phyloP scores from a whole-genome alignment of 2,113 vertebrate species.

The Paraplagusia blochii region DNA sequence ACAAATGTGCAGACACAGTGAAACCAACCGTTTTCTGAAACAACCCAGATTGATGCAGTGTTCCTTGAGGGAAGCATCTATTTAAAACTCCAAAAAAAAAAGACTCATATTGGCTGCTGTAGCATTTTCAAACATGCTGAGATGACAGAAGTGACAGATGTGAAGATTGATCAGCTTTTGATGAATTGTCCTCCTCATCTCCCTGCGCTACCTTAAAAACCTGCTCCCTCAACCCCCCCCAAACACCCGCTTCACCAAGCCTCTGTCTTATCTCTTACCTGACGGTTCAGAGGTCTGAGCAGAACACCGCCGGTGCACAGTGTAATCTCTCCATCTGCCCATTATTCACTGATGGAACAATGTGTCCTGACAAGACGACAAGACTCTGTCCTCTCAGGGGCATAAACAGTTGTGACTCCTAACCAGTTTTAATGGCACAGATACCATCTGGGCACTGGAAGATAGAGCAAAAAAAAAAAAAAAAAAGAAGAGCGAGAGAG shows the following conservation, averaged over 20 bases:
- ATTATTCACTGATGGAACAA: conserved; percentile 59
- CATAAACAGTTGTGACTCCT: conserved; percentile 58
- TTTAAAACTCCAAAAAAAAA: conserved; percentile 3
- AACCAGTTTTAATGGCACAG: conserved; percentile 64
- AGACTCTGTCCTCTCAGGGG: conserved; percentile 48
- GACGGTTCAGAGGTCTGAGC: conserved; percentile 18
- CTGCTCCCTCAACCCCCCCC: conserved; percentile 7
- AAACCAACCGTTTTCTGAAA: not conserved
- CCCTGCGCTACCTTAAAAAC: too few relatives aligned
- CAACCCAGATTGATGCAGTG: not conserved
- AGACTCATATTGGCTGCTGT: not conserved
- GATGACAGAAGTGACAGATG: not conserved
- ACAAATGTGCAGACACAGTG: not conserved
- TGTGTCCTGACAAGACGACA: conserved; percentile 60
- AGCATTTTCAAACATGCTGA: conserved; percentile 2
- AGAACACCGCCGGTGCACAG: conserved; percentile 13
- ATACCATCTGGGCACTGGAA: conserved; percentile 53
- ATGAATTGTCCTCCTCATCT: conserved; percentile 15
- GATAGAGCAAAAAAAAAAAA: conserved; percentile 15
- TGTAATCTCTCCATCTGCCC: conserved; percentile 54
- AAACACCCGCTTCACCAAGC: not conserved
- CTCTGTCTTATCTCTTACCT: conserved; percentile 14
- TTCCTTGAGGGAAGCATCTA: not conserved
- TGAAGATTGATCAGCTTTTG: not conserved
- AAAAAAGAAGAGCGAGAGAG: too few relatives aligned